Evolutionary conservation across 2,888 invertebrate species (phyloP).

Genomic region (Micropterix aruncella): DNA sequence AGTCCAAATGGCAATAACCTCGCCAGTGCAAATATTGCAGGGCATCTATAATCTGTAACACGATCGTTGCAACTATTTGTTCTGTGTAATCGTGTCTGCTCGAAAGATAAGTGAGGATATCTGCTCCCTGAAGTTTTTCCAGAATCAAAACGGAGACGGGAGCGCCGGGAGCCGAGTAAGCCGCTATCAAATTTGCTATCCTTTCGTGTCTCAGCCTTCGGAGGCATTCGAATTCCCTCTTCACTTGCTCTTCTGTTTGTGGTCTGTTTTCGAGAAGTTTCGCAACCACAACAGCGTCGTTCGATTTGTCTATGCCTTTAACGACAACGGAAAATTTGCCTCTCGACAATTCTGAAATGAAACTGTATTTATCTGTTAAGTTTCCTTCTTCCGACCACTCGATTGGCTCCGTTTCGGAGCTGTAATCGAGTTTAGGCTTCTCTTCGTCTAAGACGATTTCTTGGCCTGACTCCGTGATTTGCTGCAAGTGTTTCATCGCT

Average conservation of each 20-base stretch:
- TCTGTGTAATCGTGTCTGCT: constrained; percentile 85
- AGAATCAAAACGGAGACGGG: constrained; percentile 58
- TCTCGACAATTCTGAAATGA: constrained; percentile 72
- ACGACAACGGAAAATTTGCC: constrained; percentile 80
- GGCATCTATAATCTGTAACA: constrained; percentile 78
- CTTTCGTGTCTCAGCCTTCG: constrained; percentile 76
- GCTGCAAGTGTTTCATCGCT: constrained; percentile 74
- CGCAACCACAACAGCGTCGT: constrained; percentile 64
- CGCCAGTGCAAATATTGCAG: constrained; percentile 93
- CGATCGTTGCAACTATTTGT: constrained; percentile 77
- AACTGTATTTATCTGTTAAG: constrained; percentile 64
- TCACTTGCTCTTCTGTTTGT: constrained; percentile 50
- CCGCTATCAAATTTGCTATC: constrained; percentile 61
- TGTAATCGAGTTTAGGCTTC: constrained; percentile 56
- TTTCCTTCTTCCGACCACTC: constrained; percentile 55
- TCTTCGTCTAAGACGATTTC: constrained; percentile 49
- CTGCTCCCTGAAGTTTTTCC: constrained; percentile 83
- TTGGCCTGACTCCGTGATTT: constrained; percentile 71
- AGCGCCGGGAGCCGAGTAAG: constrained; percentile 53
- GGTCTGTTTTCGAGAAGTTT: constrained; percentile 64
- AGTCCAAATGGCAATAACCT: constrained; percentile 75
- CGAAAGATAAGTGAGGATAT: constrained; percentile 78
- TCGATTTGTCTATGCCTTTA: constrained; percentile 64
- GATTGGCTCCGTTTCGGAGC: constrained; percentile 56
- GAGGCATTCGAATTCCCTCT: constrained; percentile 73